Percentiles rank a stretch among this genome's conserved stretches.
Evolutionary conservation across 1,140 invertebrate genomes (phyloP).

Genomic region (Aphidius gifuensis): DNA sequence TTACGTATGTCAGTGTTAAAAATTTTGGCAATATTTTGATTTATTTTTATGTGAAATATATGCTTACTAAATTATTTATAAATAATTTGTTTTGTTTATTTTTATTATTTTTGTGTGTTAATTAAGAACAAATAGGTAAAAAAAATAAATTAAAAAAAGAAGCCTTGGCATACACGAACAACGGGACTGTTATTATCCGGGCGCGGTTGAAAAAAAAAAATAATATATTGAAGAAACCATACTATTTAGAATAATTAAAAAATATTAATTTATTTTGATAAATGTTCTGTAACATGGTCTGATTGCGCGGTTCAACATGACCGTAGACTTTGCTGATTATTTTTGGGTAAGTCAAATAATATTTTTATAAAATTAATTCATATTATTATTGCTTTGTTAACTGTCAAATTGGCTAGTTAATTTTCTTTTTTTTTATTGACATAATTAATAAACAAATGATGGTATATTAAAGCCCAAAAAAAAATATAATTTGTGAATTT

Average conservation of each 20-base stretch:
- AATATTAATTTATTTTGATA: background rate
- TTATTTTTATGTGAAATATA: too few relatives aligned
- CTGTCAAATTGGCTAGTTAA: too few relatives aligned
- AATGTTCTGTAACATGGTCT: conserved; percentile 39
- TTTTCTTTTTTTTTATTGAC: too few relatives aligned
- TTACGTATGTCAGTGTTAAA: too few relatives aligned
- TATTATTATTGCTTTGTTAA: background rate
- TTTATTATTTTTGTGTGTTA: too few relatives aligned
- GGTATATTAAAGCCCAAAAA: too few relatives aligned
- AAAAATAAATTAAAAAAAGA: conserved; percentile 10
- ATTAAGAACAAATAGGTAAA: background rate
- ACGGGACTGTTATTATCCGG: conserved; percentile 14
- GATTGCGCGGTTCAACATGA: conserved; percentile 59
- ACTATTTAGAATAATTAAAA: background rate
- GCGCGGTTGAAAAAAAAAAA: conserved; percentile 13
- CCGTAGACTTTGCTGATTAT: conserved; percentile 76
- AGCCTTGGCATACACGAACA: conserved; percentile 11
- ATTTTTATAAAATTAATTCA: background rate
- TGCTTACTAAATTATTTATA: too few relatives aligned
- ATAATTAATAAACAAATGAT: too few relatives aligned
- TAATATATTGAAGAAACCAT: background rate
- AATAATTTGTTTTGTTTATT: too few relatives aligned
- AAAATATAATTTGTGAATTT: too few relatives aligned
- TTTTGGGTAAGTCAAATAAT: conserved; percentile 70
- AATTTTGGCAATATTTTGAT: too few relatives aligned